These are phyloP conservation scores for Drosophila kepulauana DNA, from an alignment of 1,140 invertebrate genomes.

Conservation along the genomic window DNA sequence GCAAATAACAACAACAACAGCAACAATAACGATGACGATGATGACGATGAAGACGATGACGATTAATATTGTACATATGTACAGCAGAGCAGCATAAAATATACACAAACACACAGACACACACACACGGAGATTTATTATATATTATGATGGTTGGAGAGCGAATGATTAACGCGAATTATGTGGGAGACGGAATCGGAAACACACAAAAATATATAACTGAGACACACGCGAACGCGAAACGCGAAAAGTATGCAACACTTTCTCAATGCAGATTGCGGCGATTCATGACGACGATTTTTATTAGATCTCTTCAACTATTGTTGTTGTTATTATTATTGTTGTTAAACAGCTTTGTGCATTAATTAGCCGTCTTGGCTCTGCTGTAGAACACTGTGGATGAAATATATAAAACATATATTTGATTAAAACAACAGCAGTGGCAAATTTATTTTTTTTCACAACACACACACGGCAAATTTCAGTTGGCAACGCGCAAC, in stretches of 20 bases:
- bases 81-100: constrained; percentile 62
- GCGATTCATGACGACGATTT: constrained; percentile 20
- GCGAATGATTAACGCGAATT: constrained; percentile 29
- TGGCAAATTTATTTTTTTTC: constrained; percentile 1
- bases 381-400: constrained; percentile 24
- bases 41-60: constrained; percentile 47
- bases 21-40: constrained; percentile 52
- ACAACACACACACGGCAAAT: constrained; percentile 49
- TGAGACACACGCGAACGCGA: constrained; percentile 26
- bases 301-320: background rate
- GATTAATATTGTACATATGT: constrained; percentile 82
- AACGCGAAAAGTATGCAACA: constrained; percentile 56
- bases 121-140: constrained; percentile 13
- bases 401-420: constrained; percentile 4
- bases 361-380: constrained; percentile 22
- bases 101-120: constrained; percentile 52
- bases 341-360: constrained; percentile 1
- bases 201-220: constrained; percentile 12
- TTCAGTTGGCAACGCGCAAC: constrained; percentile 70
- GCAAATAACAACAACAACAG: constrained; percentile 68
- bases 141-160: constrained; percentile 12
- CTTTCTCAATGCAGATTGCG: constrained; percentile 32
- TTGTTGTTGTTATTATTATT: constrained; percentile 11
- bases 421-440: constrained; percentile 14
- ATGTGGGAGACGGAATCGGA: constrained; percentile 26